Evolutionary conservation across 2,113 vertebrate genomes (phyloP).

Genomic region (Hassar affinis): DNA sequence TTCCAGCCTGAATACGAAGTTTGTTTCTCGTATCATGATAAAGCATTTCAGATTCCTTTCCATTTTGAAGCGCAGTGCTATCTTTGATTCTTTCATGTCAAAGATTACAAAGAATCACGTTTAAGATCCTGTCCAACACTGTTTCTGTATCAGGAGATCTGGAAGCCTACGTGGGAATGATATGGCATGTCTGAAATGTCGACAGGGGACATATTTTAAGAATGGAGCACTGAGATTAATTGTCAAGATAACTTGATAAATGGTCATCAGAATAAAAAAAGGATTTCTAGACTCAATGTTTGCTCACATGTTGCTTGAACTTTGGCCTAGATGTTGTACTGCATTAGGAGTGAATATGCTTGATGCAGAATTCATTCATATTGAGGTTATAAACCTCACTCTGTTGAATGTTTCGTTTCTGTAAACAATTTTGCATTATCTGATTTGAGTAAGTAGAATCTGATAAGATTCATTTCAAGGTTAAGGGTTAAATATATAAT

Average conservation of each 20-base stretch:
- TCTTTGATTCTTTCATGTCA: neutral
- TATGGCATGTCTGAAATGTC: constrained; percentile 18
- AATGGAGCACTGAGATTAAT: constrained; percentile 24
- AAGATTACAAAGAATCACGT: neutral
- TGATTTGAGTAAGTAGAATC: constrained; percentile 15
- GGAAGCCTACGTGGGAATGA: neutral
- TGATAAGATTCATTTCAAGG: neutral
- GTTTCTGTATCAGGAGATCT: neutral
- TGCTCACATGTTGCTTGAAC: neutral
- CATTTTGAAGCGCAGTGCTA: neutral
- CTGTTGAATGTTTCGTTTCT: neutral
- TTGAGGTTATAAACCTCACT: neutral
- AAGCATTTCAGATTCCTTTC: neutral
- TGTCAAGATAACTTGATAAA: constrained; percentile 37
- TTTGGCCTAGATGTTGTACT: neutral
- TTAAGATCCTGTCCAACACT: neutral
- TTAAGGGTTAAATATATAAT: neutral
- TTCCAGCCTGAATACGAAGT: neutral
- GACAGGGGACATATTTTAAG: constrained; percentile 31
- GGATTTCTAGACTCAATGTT: neutral
- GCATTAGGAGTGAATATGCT: neutral
- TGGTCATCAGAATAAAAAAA: neutral
- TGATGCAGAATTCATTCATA: neutral
- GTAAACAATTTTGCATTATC: constrained; percentile 13
- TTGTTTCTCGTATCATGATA: neutral